Conservation (phyloP, 2,113 vertebrate species). For the Arvicanthis niloticus region DNA sequence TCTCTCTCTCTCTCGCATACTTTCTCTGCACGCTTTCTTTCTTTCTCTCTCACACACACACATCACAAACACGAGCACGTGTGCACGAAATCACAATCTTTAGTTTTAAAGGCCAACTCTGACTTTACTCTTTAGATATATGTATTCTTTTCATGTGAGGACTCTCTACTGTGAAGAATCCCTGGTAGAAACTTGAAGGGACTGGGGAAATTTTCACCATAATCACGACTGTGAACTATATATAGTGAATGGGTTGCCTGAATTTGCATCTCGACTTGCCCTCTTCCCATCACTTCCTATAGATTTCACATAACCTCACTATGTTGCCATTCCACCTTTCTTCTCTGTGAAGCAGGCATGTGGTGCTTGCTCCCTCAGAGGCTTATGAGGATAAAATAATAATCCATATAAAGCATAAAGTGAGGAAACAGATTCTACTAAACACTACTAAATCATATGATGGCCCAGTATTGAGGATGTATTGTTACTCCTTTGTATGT, state of each 20-base stretch:
- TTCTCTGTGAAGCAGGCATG: neutral
- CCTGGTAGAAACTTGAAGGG: neutral
- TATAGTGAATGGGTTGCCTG: neutral
- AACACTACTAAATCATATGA: neutral
- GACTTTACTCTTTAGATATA: neutral
- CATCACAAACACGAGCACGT: neutral
- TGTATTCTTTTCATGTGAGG: neutral
- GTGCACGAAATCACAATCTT: neutral
- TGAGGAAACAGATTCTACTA: neutral
- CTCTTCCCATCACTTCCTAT: neutral
- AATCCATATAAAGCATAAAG: neutral
- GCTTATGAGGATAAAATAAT: neutral
- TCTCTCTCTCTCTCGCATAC: no score
- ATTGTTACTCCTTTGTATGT: constrained; percentile 40
- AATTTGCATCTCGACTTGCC: neutral
- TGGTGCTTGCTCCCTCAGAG: neutral
- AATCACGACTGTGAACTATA: neutral
- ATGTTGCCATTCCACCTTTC: neutral
- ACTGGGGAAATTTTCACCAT: neutral
- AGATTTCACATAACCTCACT: neutral
- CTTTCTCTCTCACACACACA: neutral
- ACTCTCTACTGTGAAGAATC: neutral
- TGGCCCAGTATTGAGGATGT: neutral
- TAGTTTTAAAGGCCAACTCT: neutral
- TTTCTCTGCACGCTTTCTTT: no score